Conservation (phyloP, 2,888 invertebrate species). For the Cheilosia variabilis region DNA sequence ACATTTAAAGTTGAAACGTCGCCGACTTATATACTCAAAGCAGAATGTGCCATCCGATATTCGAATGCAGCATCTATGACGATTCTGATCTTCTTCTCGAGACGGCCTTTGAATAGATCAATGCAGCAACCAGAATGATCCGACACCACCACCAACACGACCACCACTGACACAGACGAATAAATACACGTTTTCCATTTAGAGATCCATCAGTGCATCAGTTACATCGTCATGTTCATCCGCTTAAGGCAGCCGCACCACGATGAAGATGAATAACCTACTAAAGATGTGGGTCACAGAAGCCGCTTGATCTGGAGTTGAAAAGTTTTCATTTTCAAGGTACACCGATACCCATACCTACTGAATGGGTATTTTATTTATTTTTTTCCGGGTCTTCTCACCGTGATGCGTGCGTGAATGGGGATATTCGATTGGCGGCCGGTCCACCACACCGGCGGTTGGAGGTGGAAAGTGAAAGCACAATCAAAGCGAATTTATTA, state of each 20-base stretch:
- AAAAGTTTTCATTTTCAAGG: constrained; percentile 66
- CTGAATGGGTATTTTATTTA: background rate
- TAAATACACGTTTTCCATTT: constrained; percentile 56
- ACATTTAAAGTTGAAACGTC: constrained; percentile 3
- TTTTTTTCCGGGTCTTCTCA: constrained; percentile 37
- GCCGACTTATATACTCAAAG: background rate
- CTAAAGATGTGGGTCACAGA: constrained; percentile 71
- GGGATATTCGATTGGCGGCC: constrained; percentile 33
- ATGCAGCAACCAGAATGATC: constrained; percentile 35
- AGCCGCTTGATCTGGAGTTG: constrained; percentile 54
- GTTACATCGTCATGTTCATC: constrained; percentile 54
- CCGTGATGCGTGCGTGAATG: constrained; percentile 32
- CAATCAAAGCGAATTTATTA: constrained; percentile 56
- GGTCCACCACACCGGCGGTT: constrained; percentile 3
- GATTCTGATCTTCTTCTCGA: constrained; percentile 20
- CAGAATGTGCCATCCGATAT: background rate
- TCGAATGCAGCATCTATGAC: constrained; percentile 1
- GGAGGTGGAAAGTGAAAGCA: constrained; percentile 67
- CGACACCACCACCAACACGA: constrained; percentile 6
- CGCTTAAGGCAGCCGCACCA: constrained; percentile 27
- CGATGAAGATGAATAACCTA: constrained; percentile 63
- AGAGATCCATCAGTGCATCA: constrained; percentile 65
- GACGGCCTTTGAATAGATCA: constrained; percentile 3
- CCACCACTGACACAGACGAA: background rate
- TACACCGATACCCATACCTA: background rate